Percentiles rank a stretch among this genome's conserved stretches.
phyloP scores from a whole-genome alignment of 2,888 invertebrate species.

The Drosophila seclusa region DNA sequence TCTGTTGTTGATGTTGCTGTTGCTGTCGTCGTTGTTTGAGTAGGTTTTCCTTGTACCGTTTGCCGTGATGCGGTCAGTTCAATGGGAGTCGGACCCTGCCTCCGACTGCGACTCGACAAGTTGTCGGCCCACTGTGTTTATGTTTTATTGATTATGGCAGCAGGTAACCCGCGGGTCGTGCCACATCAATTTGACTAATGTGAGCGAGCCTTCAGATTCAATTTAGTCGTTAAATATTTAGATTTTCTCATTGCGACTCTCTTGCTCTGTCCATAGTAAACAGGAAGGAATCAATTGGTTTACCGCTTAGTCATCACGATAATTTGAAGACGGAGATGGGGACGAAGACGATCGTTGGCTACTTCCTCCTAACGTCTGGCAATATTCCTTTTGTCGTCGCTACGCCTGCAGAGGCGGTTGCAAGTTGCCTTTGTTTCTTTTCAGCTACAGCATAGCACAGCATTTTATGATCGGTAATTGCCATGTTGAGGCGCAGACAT shows the following conservation, averaged over 20 bases:
- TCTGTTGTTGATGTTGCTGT: slow-evolving; percentile 18
- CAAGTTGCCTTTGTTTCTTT: slow-evolving; percentile 35
- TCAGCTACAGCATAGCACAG: slow-evolving; percentile 25
- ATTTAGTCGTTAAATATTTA: slow-evolving; percentile 80
- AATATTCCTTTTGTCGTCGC: slow-evolving; percentile 67
- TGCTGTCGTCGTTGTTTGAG: slow-evolving; percentile 30
- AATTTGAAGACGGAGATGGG: slow-evolving; percentile 29
- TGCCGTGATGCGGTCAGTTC: slow-evolving; percentile 70
- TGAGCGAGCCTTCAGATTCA: slow-evolving; percentile 76
- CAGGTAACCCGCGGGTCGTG: slow-evolving; percentile 51
- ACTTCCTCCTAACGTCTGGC: slow-evolving; percentile 62
- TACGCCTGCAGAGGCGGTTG: slow-evolving; percentile 37
- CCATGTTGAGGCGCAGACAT: slow-evolving; percentile 31
- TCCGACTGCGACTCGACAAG: slow-evolving; percentile 29
- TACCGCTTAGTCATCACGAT: slow-evolving; percentile 74
- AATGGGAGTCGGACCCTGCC: slow-evolving; percentile 40
- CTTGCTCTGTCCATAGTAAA: slow-evolving; percentile 33
- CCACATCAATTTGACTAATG: slow-evolving; percentile 75
- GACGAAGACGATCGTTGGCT: slow-evolving; percentile 26
- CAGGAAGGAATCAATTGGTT: slow-evolving; percentile 79
- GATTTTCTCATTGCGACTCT: slow-evolving; percentile 53
- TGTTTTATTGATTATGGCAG: slow-evolving; percentile 74
- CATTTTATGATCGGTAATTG: slow-evolving; percentile 63
- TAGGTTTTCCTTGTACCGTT: slow-evolving; percentile 57
- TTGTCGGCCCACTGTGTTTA: slow-evolving; percentile 71